Evolutionary conservation across 2,113 vertebrate genomes (phyloP).

Genomic region (Hemicordylus capensis): DNA sequence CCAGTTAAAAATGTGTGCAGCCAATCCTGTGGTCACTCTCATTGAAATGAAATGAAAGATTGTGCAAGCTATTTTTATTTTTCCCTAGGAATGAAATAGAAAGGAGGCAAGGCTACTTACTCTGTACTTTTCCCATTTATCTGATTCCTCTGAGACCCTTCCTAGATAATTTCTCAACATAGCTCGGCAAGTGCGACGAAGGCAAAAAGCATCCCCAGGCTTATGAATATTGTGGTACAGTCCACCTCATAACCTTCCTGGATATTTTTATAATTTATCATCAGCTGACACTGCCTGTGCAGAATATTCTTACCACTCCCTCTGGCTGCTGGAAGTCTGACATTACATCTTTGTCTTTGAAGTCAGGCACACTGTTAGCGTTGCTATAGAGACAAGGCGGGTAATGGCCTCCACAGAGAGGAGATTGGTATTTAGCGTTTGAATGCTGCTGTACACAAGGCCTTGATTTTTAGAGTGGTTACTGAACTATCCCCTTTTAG

Average conservation of each 20-base stretch:
- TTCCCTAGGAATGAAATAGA: slow-evolving; percentile 27
- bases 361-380: slow-evolving; percentile 86
- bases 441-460: slow-evolving; percentile 73
- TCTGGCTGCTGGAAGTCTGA: slow-evolving; percentile 94
- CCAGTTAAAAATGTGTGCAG: background rate
- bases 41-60: slow-evolving; percentile 7
- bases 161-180: slow-evolving; percentile 50
- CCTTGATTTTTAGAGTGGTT: slow-evolving; percentile 75
- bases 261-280: slow-evolving; percentile 87
- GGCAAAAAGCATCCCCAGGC: slow-evolving; percentile 29
- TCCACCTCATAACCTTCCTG: slow-evolving; percentile 76
- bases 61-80: slow-evolving; percentile 47
- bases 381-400: slow-evolving; percentile 89
- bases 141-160: slow-evolving; percentile 33
- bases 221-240: slow-evolving; percentile 46
- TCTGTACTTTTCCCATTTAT: slow-evolving; percentile 26
- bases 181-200: slow-evolving; percentile 1
- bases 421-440: slow-evolving; percentile 76
- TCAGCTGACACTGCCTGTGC: slow-evolving; percentile 76
- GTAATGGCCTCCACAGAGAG: slow-evolving; percentile 81
- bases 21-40: background rate
- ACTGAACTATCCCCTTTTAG: slow-evolving; percentile 68
- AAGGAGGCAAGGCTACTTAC: slow-evolving; percentile 9
- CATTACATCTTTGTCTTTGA: slow-evolving; percentile 97
- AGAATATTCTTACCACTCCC: slow-evolving; percentile 87